These are phyloP conservation scores for Pristionchus fissidentatus DNA, from an alignment of 2,888 invertebrate species.

Conservation along the genomic window DNA sequence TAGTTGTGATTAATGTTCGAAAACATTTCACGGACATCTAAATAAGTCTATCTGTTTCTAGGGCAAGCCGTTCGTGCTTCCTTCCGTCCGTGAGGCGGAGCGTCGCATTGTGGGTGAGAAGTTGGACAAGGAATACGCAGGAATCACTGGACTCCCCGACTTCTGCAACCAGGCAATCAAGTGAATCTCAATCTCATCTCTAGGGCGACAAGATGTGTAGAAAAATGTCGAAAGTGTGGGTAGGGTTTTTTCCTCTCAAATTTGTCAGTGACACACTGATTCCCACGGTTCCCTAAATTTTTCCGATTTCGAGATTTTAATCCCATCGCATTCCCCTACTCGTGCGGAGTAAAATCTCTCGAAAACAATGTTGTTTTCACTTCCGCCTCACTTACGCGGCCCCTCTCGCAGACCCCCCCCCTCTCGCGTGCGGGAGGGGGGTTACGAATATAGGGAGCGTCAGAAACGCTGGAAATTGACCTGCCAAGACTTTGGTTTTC, in stretches of 20 bases:
- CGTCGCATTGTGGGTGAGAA: constrained; percentile 83
- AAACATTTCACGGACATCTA: background rate
- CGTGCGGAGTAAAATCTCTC: too few relatives aligned
- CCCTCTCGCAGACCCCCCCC: too few relatives aligned
- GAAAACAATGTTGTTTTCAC: too few relatives aligned
- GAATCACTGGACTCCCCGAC: constrained; percentile 84
- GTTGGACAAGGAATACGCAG: constrained; percentile 93
- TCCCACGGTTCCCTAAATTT: background rate
- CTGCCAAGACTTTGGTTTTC: too few relatives aligned
- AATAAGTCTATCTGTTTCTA: constrained; percentile 73
- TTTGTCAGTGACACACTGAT: background rate
- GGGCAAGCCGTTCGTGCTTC: constrained; percentile 96
- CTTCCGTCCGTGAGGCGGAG: constrained; percentile 92
- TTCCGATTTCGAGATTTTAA: too few relatives aligned
- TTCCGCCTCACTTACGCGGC: too few relatives aligned
- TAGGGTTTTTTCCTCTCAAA: too few relatives aligned
- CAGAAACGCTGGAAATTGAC: too few relatives aligned
- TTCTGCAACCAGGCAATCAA: constrained; percentile 27
- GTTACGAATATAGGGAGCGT: too few relatives aligned
- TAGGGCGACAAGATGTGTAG: background rate
- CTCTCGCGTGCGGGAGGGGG: too few relatives aligned
- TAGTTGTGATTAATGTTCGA: background rate
- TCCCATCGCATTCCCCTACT: too few relatives aligned
- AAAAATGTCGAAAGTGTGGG: too few relatives aligned
- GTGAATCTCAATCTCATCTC: background rate